Conservation (phyloP, 2,888 invertebrate species). For the Scaptodrosophila latifasciaeformis region DNA sequence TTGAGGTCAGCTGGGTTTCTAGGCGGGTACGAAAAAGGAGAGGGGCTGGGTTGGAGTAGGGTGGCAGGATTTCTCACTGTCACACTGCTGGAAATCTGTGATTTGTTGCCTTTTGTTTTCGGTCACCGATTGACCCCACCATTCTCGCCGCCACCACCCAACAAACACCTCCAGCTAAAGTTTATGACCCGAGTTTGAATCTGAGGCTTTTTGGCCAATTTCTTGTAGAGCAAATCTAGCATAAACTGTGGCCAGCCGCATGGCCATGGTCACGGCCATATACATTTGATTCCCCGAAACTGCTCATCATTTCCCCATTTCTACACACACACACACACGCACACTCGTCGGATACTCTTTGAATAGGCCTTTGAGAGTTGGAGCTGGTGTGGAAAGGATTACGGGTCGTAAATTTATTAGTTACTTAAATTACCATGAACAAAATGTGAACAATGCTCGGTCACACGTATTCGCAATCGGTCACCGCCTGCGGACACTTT, state of each 20-base stretch:
- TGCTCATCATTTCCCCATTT: no score
- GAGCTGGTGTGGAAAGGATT: no score
- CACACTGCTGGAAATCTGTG: constrained; percentile 2
- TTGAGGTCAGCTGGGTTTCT: neutral
- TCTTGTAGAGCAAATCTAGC: constrained; percentile 6
- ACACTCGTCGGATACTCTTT: no score
- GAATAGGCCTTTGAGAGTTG: no score
- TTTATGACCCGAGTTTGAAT: no score
- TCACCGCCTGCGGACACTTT: constrained; percentile 2
- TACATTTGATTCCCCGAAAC: no score
- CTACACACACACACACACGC: no score
- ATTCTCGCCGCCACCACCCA: no score
- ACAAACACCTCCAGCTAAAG: neutral
- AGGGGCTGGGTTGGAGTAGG: neutral
- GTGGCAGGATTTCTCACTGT: constrained; percentile 4
- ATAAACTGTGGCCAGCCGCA: constrained; percentile 4
- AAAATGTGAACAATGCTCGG: constrained; percentile 9
- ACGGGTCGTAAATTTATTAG: neutral
- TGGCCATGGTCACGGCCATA: no score
- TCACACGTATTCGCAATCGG: constrained; percentile 15
- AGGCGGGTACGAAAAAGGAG: no score
- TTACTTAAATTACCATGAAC: constrained; percentile 20
- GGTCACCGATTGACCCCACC: neutral
- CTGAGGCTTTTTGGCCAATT: neutral
- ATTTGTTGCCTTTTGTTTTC: constrained; percentile 11